Base-by-base conservation (phyloP, 2,888 invertebrate genomes). In the Rhagophthalmus giganteus region DNA sequence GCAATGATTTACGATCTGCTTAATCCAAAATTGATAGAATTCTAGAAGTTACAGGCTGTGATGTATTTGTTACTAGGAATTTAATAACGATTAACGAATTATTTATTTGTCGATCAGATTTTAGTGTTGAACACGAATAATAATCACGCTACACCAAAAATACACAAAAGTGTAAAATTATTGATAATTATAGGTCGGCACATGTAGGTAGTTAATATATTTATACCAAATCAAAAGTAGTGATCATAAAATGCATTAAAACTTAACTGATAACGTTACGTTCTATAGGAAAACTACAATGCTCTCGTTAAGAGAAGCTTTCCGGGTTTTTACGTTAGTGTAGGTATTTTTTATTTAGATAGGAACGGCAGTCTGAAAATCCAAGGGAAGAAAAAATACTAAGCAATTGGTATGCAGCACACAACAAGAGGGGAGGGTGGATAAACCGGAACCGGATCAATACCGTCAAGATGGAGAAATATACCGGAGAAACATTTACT, bases 391-490 rank as follows among this genome's bases (percentile, higher is more conserved):
- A 78, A 78, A 79, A 78, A 79, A 78, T 77, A 69, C 77, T 75
- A 78, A 76, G 77, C 79, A 79, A 80, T 80, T 80, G 79, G 79
- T 80, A 80, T 79, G 79, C 80, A 79, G 79, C 78, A 76, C 79
- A 79, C 79, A 79, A 78, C 79, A 77, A 76, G 67, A 68, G 62
- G 69, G 58, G 66, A 65, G 62, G 68, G 64, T 63, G 72, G 74
- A 72, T 75, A 75, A 74, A 75, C 75, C 74, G 74, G 75, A 76
- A 72, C 73, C 69, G 69, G 74, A 74, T 74, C 74, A 74, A 75
- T 74, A 74, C 74, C 67, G 57, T 67, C 71, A 72, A 74, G 73
- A 73, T 70, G 72, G 72, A 71, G 72, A 72, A 70, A 72, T 69
- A 69, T 70, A 70, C 68, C 68, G 67, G 65, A 68, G 68, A 66